Evolutionary conservation across 2,888 invertebrate genomes (phyloP).

Genomic region (Scaptomyza tumidula): DNA sequence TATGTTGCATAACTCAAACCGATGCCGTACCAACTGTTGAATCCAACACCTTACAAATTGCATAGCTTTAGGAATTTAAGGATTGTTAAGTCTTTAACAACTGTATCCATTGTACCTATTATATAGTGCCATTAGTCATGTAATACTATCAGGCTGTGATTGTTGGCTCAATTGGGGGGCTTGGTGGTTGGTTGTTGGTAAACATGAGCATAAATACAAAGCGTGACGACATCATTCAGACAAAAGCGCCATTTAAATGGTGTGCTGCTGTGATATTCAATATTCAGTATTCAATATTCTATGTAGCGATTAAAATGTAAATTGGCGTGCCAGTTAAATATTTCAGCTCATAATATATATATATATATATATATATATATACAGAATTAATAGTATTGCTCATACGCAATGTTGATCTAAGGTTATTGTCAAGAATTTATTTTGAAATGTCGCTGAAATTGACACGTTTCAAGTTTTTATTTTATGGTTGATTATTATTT

Average conservation of each 20-base stretch:
- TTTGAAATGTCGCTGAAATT: constrained; percentile 42
- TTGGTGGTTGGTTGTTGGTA: background rate
- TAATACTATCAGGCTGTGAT: constrained; percentile 26
- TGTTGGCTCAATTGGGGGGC: constrained; percentile 30
- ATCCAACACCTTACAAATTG: background rate
- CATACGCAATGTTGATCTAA: constrained; percentile 68
- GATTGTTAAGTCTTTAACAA: constrained; percentile 12
- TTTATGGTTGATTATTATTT: constrained; percentile 50
- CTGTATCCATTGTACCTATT: constrained; percentile 20
- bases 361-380: background rate
- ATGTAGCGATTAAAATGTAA: constrained; percentile 69
- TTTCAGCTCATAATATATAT: constrained; percentile 37
- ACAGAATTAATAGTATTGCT: constrained; percentile 39
- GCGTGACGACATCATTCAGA: constrained; percentile 61
- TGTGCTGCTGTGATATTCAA: constrained; percentile 44
- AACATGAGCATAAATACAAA: constrained; percentile 10
- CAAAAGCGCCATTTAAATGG: constrained; percentile 51
- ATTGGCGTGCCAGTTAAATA: constrained; percentile 54
- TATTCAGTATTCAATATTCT: constrained; percentile 49
- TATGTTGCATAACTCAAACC: background rate
- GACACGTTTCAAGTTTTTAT: constrained; percentile 67
- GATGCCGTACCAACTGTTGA: too few relatives aligned
- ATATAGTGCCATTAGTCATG: constrained; percentile 39
- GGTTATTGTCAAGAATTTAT: constrained; percentile 64
- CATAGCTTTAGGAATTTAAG: constrained; percentile 7